Percentiles rank a stretch among this genome's conserved stretches.
Conservation (phyloP, 1,140 invertebrate genomes). For the Teleogryllus occipitalis region DNA sequence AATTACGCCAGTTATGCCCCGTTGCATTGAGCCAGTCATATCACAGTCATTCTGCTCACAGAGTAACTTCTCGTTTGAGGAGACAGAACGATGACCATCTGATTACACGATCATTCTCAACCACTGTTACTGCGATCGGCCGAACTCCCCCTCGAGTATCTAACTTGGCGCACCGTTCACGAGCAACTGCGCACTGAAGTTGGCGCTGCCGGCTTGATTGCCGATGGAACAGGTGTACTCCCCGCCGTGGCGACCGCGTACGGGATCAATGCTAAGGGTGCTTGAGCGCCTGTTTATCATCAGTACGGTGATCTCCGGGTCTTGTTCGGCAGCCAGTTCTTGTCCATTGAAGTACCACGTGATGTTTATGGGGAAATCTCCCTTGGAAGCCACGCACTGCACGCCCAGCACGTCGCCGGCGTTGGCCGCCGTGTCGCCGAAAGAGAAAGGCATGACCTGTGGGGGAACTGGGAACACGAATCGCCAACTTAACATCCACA, state of each 20-base stretch:
- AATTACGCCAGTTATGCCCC: no score
- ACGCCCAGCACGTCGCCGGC: conserved; percentile 34
- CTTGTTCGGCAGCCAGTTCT: conserved; percentile 41
- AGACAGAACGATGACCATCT: no score
- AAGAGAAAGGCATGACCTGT: conserved; percentile 49
- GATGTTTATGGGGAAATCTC: conserved; percentile 64
- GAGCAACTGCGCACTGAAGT: conserved; percentile 54
- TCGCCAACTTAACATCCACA: no score
- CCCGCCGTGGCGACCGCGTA: conserved; percentile 29
- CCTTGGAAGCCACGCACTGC: conserved; percentile 64
- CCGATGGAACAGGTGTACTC: conserved; percentile 26
- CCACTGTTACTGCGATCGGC: no score
- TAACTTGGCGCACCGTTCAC: conserved; percentile 51
- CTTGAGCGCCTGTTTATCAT: conserved; percentile 39
- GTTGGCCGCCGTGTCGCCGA: conserved; percentile 41
- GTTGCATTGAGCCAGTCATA: no score
- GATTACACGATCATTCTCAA: no score
- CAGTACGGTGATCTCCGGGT: conserved; percentile 38
- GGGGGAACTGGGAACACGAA: conserved; percentile 44
- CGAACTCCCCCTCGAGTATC: no score
- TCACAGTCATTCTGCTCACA: no score
- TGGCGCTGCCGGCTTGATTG: conserved; percentile 63
- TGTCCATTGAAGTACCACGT: conserved; percentile 63
- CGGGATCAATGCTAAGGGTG: conserved; percentile 34
- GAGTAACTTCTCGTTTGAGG: no score